These are phyloP conservation scores for Cepaea nemoralis DNA, from an alignment of 1,140 invertebrate species.

Conservation along the genomic window DNA sequence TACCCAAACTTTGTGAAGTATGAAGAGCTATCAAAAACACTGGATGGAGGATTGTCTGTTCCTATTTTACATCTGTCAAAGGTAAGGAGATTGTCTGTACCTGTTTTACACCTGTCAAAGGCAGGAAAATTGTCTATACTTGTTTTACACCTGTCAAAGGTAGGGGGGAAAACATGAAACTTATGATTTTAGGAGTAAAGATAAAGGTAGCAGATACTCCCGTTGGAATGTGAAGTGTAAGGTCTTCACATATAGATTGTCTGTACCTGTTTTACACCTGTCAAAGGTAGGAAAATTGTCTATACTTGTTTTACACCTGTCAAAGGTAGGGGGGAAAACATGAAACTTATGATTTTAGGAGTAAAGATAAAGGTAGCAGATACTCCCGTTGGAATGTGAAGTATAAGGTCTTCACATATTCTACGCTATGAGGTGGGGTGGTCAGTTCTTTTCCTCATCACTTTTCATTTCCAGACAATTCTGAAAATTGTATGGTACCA, in stretches of 20 bases:
- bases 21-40: slow-evolving; percentile 77
- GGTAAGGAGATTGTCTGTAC: background rate
- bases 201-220: no score
- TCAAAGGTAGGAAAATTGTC: background rate
- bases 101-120: background rate
- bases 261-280: background rate
- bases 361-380: no score
- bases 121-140: background rate
- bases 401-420: no score
- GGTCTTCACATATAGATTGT: no score
- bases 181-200: no score
- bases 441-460: no score
- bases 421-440: no score
- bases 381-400: no score
- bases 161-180: background rate
- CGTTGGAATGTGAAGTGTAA: no score
- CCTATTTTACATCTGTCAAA: slow-evolving; percentile 26
- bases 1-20: slow-evolving; percentile 76
- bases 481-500: no score
- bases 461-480: no score
- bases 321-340: slow-evolving; percentile 10
- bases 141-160: slow-evolving; percentile 27
- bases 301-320: slow-evolving; percentile 5
- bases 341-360: no score
- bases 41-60: background rate